Percentiles rank a stretch among this genome's conserved stretches.
Conservation (phyloP, 2,113 vertebrate species). For the Pardalotus punctatus region DNA sequence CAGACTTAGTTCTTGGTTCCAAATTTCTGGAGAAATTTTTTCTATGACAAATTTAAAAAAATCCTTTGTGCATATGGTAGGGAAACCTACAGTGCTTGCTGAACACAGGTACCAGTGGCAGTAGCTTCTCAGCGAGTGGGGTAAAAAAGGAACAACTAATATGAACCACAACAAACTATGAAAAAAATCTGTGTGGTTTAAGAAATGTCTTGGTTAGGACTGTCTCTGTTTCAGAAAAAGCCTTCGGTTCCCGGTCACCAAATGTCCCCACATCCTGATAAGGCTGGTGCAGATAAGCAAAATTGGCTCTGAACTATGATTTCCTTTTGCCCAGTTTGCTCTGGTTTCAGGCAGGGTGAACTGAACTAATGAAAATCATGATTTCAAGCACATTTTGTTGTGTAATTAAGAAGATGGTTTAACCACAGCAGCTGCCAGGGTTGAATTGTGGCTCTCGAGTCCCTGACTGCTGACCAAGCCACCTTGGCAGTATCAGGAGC, state of each 20-base stretch:
- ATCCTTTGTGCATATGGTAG: background rate
- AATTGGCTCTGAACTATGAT: background rate
- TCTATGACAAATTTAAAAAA: background rate
- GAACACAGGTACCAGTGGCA: background rate
- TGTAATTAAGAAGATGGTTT: background rate
- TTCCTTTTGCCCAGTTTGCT: background rate
- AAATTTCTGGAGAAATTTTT: background rate
- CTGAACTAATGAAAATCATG: background rate
- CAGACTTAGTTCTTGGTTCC: background rate
- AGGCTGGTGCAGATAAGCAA: background rate
- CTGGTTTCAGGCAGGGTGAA: background rate
- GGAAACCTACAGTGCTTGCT: background rate
- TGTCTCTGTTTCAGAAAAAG: background rate
- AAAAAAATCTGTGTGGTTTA: background rate
- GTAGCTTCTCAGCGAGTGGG: background rate
- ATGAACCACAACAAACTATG: background rate
- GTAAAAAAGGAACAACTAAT: background rate
- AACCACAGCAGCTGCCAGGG: background rate
- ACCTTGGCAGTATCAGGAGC: background rate
- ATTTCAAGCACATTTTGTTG: slow-evolving; percentile 24
- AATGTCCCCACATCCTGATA: background rate
- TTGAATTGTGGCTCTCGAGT: background rate
- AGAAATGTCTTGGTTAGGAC: background rate
- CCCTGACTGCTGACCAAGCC: background rate
- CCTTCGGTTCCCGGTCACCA: background rate